A percentile compares a stretch with the other conserved stretches of the same genome.
Conservation (phyloP, 1,140 invertebrate species). For the Agrilus planipennis region DNA sequence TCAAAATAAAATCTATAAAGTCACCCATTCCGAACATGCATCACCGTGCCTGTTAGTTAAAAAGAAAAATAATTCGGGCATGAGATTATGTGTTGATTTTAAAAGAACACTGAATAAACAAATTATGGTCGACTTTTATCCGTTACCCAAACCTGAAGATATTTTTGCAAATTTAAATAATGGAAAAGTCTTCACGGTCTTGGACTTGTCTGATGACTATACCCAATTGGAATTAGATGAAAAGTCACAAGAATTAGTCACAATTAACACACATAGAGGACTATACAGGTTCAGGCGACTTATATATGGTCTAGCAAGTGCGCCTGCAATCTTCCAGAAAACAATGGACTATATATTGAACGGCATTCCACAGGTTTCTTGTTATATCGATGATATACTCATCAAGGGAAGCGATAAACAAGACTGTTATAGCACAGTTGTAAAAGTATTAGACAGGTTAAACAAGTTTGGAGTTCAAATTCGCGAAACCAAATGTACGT, state of each 20-base stretch:
- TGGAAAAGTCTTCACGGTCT: conserved; percentile 2
- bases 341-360: conserved; percentile 27
- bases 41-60: conserved; percentile 30
- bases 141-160: conserved; percentile 7
- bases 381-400: conserved; percentile 25
- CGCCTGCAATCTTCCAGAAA: conserved; percentile 27
- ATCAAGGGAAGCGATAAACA: conserved; percentile 16
- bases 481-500: too few relatives aligned
- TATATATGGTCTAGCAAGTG: conserved; percentile 29
- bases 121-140: conserved; percentile 8
- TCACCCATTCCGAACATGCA: too few relatives aligned
- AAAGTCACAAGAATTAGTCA: conserved; percentile 28
- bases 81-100: conserved; percentile 15
- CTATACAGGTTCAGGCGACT: conserved; percentile 27
- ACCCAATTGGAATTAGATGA: conserved; percentile 34
- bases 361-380: conserved; percentile 13
- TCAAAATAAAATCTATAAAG: too few relatives aligned
- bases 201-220: conserved; percentile 10
- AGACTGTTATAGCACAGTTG: conserved; percentile 4
- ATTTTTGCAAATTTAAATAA: conserved; percentile 9
- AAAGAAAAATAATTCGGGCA: conserved; percentile 24
- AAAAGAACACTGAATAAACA: conserved; percentile 4
- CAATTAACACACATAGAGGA: conserved; percentile 30
- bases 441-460: not conserved
- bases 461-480: too few relatives aligned